A percentile compares a stretch with the other conserved stretches of the same genome.
Conservation (phyloP, 2,797 vertebrate species). For the Cygnus olor region DNA sequence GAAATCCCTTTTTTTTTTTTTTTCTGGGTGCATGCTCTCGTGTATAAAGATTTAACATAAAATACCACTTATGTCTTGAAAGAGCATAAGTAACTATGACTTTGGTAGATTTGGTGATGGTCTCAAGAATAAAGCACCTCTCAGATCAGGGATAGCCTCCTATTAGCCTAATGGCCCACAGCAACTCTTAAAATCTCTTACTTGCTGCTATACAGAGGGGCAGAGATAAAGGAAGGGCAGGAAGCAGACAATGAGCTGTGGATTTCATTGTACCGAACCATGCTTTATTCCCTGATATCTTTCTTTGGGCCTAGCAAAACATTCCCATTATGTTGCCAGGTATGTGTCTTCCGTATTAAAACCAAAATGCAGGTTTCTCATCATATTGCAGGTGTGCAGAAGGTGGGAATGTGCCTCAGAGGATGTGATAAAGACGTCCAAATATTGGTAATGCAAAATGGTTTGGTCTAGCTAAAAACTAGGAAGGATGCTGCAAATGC, state of each 20-base stretch:
- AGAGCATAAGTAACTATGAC: background rate
- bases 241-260: background rate
- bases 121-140: background rate
- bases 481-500: background rate
- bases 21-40: background rate
- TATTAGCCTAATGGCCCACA: background rate
- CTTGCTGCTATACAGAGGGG: background rate
- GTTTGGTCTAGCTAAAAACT: background rate
- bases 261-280: background rate
- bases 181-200: background rate
- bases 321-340: background rate
- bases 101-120: background rate
- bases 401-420: fast-evolving
- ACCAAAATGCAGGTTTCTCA: background rate
- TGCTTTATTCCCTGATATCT: background rate
- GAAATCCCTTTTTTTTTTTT: background rate
- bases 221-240: background rate
- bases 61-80: background rate
- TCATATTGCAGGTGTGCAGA: background rate
- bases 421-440: background rate
- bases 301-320: background rate
- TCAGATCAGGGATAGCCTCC: background rate
- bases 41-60: background rate
- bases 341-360: background rate
- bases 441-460: background rate